Conservation (phyloP, 2,797 vertebrate genomes). For the Malurus leucopterus region DNA sequence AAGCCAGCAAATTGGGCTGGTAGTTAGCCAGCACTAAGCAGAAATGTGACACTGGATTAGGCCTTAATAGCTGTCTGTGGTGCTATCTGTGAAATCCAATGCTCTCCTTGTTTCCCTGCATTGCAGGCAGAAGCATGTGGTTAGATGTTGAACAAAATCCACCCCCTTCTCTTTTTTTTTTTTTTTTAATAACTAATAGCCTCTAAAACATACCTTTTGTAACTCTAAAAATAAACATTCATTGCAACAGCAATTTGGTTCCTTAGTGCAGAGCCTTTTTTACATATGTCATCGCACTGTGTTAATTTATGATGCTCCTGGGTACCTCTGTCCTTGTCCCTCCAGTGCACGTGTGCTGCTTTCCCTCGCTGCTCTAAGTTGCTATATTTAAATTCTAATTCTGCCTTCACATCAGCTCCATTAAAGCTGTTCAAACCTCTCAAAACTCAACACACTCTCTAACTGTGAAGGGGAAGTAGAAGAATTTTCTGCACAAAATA, state of each 20-base stretch:
- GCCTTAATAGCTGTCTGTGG: constrained; percentile 73
- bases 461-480: accelerated
- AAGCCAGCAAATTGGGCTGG: constrained; percentile 74
- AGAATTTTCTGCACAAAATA: background rate
- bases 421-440: background rate
- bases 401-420: background rate
- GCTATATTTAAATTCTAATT: constrained; percentile 14
- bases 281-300: background rate
- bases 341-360: background rate
- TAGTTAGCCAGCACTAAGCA: constrained; percentile 65
- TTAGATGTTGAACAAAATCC: constrained; percentile 26
- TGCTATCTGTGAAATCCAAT: constrained; percentile 70
- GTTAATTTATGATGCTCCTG: constrained; percentile 53
- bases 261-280: background rate
- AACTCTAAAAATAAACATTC: constrained; percentile 14
- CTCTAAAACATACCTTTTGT: background rate
- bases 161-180: background rate
- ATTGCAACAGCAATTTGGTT: background rate
- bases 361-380: constrained; percentile 4
- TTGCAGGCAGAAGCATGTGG: constrained; percentile 43
- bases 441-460: background rate
- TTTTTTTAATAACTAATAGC: background rate
- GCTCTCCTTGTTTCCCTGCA: constrained; percentile 47
- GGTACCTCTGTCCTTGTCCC: constrained; percentile 22
- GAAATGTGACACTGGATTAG: constrained; percentile 76